Conservation (phyloP, 1,140 invertebrate genomes). For the Drosophila biarmipes region DNA sequence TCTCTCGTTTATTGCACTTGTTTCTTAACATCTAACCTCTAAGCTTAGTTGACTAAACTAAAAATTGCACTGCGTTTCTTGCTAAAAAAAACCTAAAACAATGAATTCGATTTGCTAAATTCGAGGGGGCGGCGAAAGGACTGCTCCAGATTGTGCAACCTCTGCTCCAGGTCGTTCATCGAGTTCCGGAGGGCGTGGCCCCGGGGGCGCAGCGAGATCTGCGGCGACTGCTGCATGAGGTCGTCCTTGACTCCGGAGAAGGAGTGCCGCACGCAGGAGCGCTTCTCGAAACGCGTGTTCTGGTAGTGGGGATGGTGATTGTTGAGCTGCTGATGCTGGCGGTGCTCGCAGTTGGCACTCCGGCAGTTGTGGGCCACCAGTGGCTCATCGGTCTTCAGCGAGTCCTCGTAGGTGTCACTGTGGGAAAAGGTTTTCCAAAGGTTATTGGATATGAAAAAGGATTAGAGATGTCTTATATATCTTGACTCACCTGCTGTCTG, state of each 20-base stretch:
- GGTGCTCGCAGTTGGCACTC: conserved; percentile 87
- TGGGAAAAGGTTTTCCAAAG: background rate
- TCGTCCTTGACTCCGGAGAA: conserved; percentile 84
- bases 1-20: conserved; percentile 61
- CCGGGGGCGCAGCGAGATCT: conserved; percentile 73
- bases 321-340: conserved; percentile 31
- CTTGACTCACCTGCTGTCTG: conserved; percentile 60
- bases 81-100: conserved; percentile 58
- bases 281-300: conserved; percentile 80
- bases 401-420: conserved; percentile 89
- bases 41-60: conserved; percentile 37
- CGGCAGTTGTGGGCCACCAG: conserved; percentile 73
- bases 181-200: conserved; percentile 79
- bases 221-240: conserved; percentile 77
- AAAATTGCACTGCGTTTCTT: conserved; percentile 60
- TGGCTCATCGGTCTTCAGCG: conserved; percentile 85
- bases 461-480: background rate
- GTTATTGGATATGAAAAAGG: background rate
- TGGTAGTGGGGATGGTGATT: conserved; percentile 68
- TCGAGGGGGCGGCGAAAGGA: conserved; percentile 79
- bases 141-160: conserved; percentile 81
- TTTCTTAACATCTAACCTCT: conserved; percentile 45
- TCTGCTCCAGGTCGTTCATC: conserved; percentile 82
- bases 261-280: conserved; percentile 76
- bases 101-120: conserved; percentile 75